Base-by-base conservation (phyloP, 2,888 invertebrate species). In the Lepidochrysops patricia region DNA sequence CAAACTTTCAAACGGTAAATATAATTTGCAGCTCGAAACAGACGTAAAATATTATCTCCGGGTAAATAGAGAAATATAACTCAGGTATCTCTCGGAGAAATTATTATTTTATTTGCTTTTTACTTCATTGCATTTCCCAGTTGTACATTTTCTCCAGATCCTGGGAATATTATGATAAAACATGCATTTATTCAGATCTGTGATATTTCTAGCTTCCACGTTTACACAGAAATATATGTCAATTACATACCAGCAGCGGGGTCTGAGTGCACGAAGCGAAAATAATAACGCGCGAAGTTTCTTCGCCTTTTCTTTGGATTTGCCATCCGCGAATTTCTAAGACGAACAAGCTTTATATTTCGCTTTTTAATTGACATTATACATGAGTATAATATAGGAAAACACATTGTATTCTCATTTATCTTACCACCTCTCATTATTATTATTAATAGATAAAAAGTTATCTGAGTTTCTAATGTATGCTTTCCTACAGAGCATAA, bases 251-350 rank as follows among this genome's bases (percentile, higher is more conserved):
- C 68, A 63, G 49, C 65, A 75, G 63, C 54, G 78, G 80, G 80
- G 80, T 0, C 66, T 82, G 19, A 37, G 72, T 61, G 80, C 79
- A 23, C 88, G 87, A 64, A 71, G 67, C 1, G 9, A 54, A 0
- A 74, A 78, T 12, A 88, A 88, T 64, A 81, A 87, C 66, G 61
- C 76, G 0, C 26, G 61, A 0, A 77, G 74, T 9, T 83, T 82
- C 9, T 88, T 88, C 67, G 80, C 85, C 60, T 88, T 85, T 62
- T 79, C 79, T 54, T 82, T 81, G 62, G 80, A 43, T 43, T 43
- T 43, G 43, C 37, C 15, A 15, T 43, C 37, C 19, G 43, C 19
- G 9, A 9, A 19, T 9, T 43, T 43, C 9, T 19, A 2, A 29
- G 43, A 37, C 37, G 15, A 43, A 43, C n/a, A n/a, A n/a, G n/a